Percentiles rank a stretch among this genome's conserved stretches.
These are phyloP conservation scores for Nomada lathburiana DNA, from an alignment of 2,888 invertebrate species.

Conservation along the genomic window DNA sequence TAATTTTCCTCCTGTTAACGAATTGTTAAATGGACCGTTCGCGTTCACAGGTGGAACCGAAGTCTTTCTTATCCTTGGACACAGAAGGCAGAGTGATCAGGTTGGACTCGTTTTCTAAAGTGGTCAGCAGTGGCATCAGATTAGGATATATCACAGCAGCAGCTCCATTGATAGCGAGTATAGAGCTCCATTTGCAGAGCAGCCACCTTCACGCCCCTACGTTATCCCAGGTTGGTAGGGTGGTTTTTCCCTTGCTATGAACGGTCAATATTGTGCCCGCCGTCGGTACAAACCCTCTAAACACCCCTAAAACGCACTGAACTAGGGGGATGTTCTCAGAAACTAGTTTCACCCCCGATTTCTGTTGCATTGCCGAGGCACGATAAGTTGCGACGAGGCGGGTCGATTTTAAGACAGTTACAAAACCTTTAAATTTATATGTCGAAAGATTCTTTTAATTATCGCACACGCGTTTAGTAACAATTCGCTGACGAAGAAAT, in stretches of 20 bases:
- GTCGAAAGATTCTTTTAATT: no score
- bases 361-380: neutral
- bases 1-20: neutral
- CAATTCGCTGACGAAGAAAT: neutral
- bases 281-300: conserved; percentile 2
- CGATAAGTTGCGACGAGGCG: neutral
- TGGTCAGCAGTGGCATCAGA: conserved; percentile 89
- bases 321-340: neutral
- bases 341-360: neutral
- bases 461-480: no score
- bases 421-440: no score
- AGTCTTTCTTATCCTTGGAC: conserved; percentile 91
- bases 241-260: neutral
- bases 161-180: conserved; percentile 86
- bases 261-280: neutral
- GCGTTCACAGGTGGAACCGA: conserved; percentile 85
- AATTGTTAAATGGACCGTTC: neutral
- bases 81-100: conserved; percentile 91
- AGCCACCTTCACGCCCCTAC: conserved; percentile 88
- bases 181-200: conserved; percentile 90
- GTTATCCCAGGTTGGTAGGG: conserved; percentile 87
- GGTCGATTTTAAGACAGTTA: no score
- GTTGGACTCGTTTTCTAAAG: conserved; percentile 92
- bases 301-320: neutral
- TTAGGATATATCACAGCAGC: conserved; percentile 91